Conservation (phyloP, 2,888 invertebrate species). For the Acleris holmiana region DNA sequence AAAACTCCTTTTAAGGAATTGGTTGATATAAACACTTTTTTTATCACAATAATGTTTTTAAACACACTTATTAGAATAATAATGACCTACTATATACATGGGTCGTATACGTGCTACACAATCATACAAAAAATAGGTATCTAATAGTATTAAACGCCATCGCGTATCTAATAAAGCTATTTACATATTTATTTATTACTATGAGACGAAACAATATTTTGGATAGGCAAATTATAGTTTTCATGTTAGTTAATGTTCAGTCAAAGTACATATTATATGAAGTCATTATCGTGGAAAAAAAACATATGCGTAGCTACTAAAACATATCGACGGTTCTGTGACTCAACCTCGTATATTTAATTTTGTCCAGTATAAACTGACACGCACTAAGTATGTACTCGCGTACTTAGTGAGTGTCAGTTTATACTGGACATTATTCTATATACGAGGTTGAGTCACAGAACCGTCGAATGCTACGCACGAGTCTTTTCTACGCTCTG, state of each 20-base stretch:
- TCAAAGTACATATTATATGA: too few species aligned
- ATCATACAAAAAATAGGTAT: background rate
- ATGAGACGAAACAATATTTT: background rate
- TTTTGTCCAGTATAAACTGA: too few species aligned
- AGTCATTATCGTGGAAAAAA: too few species aligned
- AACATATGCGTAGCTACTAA: too few species aligned
- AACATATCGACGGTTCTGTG: too few species aligned
- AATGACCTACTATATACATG: slow-evolving; percentile 42
- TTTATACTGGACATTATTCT: too few species aligned
- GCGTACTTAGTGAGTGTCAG: too few species aligned
- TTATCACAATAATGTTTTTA: slow-evolving; percentile 41
- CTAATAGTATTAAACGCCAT: slow-evolving; percentile 22
- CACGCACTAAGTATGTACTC: too few species aligned
- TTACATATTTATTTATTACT: background rate
- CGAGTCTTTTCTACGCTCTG: too few species aligned
- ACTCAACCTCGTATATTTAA: too few species aligned
- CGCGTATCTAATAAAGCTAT: slow-evolving; percentile 20
- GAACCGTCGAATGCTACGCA: too few species aligned
- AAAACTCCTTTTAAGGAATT: slow-evolving; percentile 60
- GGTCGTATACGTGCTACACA: slow-evolving; percentile 10
- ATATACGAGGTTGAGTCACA: too few species aligned
- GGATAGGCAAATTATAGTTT: background rate
- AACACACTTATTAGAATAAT: slow-evolving; percentile 42
- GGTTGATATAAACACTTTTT: slow-evolving; percentile 73
- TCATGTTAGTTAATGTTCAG: background rate